A percentile compares a stretch with the other conserved stretches of the same genome.
Evolutionary conservation across 1,140 invertebrate species (phyloP).

Genomic region (Heliconius congener): DNA sequence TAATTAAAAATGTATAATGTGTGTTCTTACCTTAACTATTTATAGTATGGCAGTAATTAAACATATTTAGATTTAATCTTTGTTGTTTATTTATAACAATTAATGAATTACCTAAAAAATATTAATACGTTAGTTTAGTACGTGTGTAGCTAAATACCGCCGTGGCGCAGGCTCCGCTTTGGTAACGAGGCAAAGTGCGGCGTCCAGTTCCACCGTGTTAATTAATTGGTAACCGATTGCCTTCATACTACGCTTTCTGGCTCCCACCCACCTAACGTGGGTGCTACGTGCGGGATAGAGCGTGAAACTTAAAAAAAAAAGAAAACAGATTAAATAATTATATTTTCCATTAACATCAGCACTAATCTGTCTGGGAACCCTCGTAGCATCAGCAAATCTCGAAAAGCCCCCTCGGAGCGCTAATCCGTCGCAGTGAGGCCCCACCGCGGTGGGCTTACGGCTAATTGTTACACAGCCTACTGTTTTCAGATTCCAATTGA

Average conservation of each 20-base stretch:
- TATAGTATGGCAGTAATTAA: not conserved
- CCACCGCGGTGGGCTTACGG: constrained; percentile 5
- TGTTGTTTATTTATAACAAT: not conserved
- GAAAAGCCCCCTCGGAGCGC: constrained; percentile 5
- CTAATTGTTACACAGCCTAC: constrained; percentile 22
- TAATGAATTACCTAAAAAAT: not conserved
- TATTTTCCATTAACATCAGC: constrained; percentile 6
- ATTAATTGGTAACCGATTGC: too few relatives aligned
- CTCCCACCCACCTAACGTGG: too few relatives aligned
- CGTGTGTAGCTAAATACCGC: too few relatives aligned
- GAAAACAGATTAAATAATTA: not conserved
- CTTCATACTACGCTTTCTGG: too few relatives aligned
- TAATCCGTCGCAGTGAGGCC: constrained; percentile 24
- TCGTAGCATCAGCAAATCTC: constrained; percentile 23
- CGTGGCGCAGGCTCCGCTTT: too few relatives aligned
- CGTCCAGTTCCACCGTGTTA: too few relatives aligned
- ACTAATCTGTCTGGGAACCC: constrained; percentile 3
- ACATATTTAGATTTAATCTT: not conserved
- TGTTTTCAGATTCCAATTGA: constrained; percentile 2
- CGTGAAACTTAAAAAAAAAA: too few relatives aligned
- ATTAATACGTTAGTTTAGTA: too few relatives aligned
- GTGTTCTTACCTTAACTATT: not conserved
- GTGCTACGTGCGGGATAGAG: too few relatives aligned
- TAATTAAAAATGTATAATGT: not conserved
- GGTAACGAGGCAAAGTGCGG: too few relatives aligned